Evolutionary conservation across 2,113 vertebrate genomes (phyloP).

Genomic region (Trichomycterus rosablanca): DNA sequence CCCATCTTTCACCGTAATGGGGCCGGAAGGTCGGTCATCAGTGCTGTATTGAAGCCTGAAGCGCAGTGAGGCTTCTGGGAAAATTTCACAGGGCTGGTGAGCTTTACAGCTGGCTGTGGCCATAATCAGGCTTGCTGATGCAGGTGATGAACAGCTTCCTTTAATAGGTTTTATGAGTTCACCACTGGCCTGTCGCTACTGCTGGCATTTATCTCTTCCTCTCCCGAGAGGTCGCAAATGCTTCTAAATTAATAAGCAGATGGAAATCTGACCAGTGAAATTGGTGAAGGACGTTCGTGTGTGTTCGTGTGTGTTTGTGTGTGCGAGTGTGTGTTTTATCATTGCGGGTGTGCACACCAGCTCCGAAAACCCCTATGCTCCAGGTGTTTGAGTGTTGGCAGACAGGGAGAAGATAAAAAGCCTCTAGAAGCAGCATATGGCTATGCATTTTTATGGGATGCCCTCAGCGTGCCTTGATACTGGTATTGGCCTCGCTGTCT

Average conservation of each 20-base stretch:
- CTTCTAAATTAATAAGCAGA: conserved; percentile 75
- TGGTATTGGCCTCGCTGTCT: conserved; percentile 46
- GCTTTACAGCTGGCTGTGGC: conserved; percentile 57
- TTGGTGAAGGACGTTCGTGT: conserved; percentile 17
- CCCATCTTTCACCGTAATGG: conserved; percentile 45
- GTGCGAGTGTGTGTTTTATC: conserved; percentile 11
- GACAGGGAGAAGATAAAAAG: conserved; percentile 56
- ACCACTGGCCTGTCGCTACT: conserved; percentile 62
- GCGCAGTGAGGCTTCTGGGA: conserved; percentile 28
- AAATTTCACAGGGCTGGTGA: conserved; percentile 52
- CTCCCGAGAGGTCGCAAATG: conserved; percentile 66
- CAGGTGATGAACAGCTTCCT: conserved; percentile 63
- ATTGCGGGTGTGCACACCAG: conserved; percentile 29
- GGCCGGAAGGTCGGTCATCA: conserved; percentile 21
- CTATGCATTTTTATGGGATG: conserved; percentile 63
- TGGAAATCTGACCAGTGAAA: conserved; percentile 52
- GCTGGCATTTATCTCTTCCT: conserved; percentile 70
- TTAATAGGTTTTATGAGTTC: conserved; percentile 76
- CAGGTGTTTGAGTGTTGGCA: conserved; percentile 61
- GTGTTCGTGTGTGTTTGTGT: not conserved
- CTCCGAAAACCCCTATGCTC: conserved; percentile 46
- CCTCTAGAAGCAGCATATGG: conserved; percentile 64
- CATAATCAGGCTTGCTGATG: conserved; percentile 69
- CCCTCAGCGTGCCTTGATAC: conserved; percentile 53
- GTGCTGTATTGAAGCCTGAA: conserved; percentile 34